Evolutionary conservation across 2,113 vertebrate species (phyloP).

Genomic region (Fulmarus glacialis): DNA sequence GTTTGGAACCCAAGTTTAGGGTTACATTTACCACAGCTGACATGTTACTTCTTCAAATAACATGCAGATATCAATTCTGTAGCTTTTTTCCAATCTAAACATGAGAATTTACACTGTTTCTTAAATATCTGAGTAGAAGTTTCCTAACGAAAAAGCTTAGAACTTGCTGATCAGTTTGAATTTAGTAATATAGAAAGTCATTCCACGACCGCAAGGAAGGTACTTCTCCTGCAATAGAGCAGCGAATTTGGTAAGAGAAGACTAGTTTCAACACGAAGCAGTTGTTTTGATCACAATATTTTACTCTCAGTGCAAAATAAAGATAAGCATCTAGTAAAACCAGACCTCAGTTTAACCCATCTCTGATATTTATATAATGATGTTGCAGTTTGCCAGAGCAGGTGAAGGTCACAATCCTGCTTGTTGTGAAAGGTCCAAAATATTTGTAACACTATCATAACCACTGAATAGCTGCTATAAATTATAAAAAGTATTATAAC

Average conservation of each 20-base stretch:
- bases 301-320: conserved; percentile 9
- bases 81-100: background rate
- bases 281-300: conserved; percentile 16
- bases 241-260: background rate
- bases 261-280: conserved; percentile 34
- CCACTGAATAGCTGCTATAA: background rate
- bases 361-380: background rate
- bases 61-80: background rate
- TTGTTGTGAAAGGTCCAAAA: background rate
- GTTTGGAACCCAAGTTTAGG: background rate
- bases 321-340: conserved; percentile 55
- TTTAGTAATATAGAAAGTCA: background rate
- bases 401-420: background rate
- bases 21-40: background rate
- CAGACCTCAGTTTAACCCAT: conserved; percentile 19
- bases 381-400: conserved; percentile 2
- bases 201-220: background rate
- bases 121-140: background rate
- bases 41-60: background rate
- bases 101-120: background rate
- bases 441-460: background rate
- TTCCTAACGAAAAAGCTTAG: background rate
- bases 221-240: background rate
- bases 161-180: background rate
- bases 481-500: background rate